Evolutionary conservation across 2,888 invertebrate genomes (phyloP).

Genomic region (Spodoptera exigua): DNA sequence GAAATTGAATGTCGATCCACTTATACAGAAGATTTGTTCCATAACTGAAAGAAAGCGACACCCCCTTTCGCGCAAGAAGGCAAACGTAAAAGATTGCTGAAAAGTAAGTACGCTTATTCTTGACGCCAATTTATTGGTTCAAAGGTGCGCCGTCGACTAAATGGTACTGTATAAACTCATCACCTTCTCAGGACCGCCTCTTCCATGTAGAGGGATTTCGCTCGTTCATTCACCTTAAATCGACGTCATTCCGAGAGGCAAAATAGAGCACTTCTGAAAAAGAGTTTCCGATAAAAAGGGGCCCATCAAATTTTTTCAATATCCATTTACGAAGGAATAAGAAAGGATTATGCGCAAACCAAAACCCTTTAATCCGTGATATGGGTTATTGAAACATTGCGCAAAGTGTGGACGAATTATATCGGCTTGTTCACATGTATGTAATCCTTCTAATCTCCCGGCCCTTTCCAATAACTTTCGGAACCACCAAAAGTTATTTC

Average conservation of each 20-base stretch:
- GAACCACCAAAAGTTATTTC: conserved; percentile 58
- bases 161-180: conserved; percentile 86
- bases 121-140: conserved; percentile 82
- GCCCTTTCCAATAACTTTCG: conserved; percentile 64
- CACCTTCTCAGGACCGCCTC: conserved; percentile 85
- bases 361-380: conserved; percentile 82
- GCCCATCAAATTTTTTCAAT: conserved; percentile 85
- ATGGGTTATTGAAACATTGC: conserved; percentile 82
- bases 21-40: conserved; percentile 62
- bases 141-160: conserved; percentile 84
- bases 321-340: conserved; percentile 86
- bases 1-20: conserved; percentile 57
- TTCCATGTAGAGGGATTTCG: conserved; percentile 86
- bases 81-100: conserved; percentile 69
- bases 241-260: conserved; percentile 85
- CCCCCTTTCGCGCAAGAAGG: conserved; percentile 57
- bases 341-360: conserved; percentile 83
- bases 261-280: conserved; percentile 85
- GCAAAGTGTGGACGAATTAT: conserved; percentile 74
- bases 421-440: conserved; percentile 64
- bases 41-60: conserved; percentile 59
- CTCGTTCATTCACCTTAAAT: conserved; percentile 88
- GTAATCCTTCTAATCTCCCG: conserved; percentile 62
- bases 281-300: conserved; percentile 84
- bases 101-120: conserved; percentile 73